Base-by-base conservation (phyloP, 1,140 invertebrate genomes). In the Drosophila kanapiae region DNA sequence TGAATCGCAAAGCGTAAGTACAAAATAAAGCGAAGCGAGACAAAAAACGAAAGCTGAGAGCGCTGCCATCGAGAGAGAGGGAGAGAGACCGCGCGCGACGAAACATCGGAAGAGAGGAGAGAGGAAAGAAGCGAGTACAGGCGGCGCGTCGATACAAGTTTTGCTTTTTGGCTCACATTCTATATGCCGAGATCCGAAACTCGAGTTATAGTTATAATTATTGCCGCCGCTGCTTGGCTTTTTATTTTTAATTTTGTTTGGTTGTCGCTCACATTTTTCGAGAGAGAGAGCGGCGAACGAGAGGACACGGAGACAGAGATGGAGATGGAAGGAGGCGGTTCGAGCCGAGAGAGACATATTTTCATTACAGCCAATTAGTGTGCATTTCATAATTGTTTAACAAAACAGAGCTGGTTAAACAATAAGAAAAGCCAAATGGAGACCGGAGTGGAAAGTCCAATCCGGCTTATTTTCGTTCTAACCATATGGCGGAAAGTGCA, bases 321-420 rank as follows among this genome's bases (percentile, higher is more conserved):
- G 48, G 16, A 40, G 49, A 23, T 56, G 62, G 35, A 35, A 60
- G 53, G 61, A 43, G 54, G 70, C 14, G 53, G 53, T 27, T 33
- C 35, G n/a, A 31, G 48, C 27, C 42, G 67, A 78, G 61, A 71
- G 65, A 80, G 56, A 70, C 62, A 86, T 68, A 92, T 91, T 91
- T 91, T 87, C 90, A 85, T 91, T 91, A 91, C 75, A 81, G 82
- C 70, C 90, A 91, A 91, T 91, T 91, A 91, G 90, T 91, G 80
- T 91, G 85, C 90, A 91, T 91, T 91, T 91, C 90, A 91, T 91
- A 91, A 91, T 91, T 91, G 85, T 91, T 91, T 78, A 91, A 91
- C 58, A 91, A 91, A 91, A 88, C 72, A 81, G 33, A 56, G 33
- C 31, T 57, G 45, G 35, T 27, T 56, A 57, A 31, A 40, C 33